Evolutionary conservation across 2,888 invertebrate genomes (phyloP), one percentile per base, ranked within the genome.

Genomic region (Apamea anceps): DNA sequence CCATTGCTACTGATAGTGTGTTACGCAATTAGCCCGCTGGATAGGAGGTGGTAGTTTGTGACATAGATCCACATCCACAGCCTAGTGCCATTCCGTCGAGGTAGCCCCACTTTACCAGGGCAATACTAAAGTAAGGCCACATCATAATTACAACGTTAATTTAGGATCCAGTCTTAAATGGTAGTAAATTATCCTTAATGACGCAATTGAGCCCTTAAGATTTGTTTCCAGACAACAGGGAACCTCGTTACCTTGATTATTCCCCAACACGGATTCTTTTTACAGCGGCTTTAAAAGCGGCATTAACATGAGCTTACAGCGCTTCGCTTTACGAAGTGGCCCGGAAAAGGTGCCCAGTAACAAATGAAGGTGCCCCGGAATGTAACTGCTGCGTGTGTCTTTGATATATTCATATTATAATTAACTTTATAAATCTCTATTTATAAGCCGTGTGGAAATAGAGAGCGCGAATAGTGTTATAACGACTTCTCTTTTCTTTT

Each of bases 221-320:
- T 72, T 77, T 72, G 81, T 80, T 75, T 84, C 81, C 73, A 77
- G 77, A 80, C 80, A 81, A 60, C 75, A 70, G 57, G 48, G 80
- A 48, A 70, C 63, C 77, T 77, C 72, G 77, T 80, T 87, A 85
- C 85, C 77, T 75, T 85, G 70, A 85, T 85, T 87, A 87, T 77
- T 85, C 85, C 65, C 18, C 63, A 81, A 78, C 85, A 85, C 78
- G 87, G 73, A 85, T 85, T 77, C 73, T 87, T 87, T 79, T 87
- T 81, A 81, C 75, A 80, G 68, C 70, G n/a, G 81, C 75, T 80
- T 79, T 75, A 84, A 74, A 74, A 68, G 65, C 66, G 66, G 68
- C 70, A 80, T 81, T 72, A 79, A 84, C 85, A 77, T 80, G 74
- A 71, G 77, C 85, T 81, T 72, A 68, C 72, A 70, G 67, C 51